Evolutionary conservation across 2,113 vertebrate genomes (phyloP).

Genomic region (Mesembrinibis cayennensis): DNA sequence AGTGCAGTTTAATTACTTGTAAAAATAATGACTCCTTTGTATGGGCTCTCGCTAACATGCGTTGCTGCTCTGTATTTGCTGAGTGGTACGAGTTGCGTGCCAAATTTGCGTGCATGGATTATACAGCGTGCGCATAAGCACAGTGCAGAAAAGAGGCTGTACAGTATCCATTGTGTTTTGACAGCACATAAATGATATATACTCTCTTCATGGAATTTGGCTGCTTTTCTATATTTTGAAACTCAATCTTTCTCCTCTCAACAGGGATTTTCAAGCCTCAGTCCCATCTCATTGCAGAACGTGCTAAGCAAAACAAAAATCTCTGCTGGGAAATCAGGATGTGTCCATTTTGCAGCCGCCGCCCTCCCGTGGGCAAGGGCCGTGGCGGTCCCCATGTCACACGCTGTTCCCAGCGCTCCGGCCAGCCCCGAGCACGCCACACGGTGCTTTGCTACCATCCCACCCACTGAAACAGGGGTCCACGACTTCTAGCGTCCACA

Average conservation of each 20-base stretch:
- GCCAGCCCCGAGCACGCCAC: neutral
- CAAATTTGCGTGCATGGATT: slow-evolving; percentile 22
- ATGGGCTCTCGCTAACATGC: neutral
- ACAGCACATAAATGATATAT: neutral
- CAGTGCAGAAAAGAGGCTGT: neutral
- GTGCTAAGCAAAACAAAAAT: neutral
- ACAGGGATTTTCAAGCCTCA: neutral
- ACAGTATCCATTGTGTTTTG: neutral
- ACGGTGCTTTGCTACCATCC: rapidly evolving
- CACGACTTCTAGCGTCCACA: rapidly evolving
- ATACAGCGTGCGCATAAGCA: neutral
- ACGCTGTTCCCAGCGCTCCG: rapidly evolving
- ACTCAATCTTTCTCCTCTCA: neutral
- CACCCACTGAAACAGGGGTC: neutral
- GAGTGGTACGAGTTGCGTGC: neutral
- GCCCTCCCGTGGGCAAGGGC: neutral
- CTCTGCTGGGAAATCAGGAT: neutral
- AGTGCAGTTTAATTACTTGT: slow-evolving; percentile 53
- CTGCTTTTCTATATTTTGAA: neutral
- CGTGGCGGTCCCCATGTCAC: rapidly evolving
- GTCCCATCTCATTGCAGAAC: neutral
- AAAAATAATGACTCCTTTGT: slow-evolving; percentile 63
- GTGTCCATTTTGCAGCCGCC: rapidly evolving
- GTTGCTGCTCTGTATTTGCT: slow-evolving; percentile 44
- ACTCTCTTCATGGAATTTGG: neutral